phyloP scores from a whole-genome alignment of 2,888 invertebrate species.

The Apotomis turbidana region DNA sequence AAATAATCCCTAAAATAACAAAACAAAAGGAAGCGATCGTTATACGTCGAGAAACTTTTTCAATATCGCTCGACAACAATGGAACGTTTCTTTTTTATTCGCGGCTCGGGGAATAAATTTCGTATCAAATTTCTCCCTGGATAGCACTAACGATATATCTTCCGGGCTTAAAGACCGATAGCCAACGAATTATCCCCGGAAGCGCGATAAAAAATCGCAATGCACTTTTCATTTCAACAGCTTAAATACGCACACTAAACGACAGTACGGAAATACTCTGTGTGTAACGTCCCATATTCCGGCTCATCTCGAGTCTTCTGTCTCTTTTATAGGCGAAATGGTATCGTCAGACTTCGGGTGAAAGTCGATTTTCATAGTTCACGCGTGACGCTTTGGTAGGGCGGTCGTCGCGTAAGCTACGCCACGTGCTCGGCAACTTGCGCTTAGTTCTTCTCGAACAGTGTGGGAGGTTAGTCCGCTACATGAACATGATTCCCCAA shows the following conservation, averaged over 20 bases:
- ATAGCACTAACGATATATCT: constrained; percentile 60
- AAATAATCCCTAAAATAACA: constrained; percentile 68
- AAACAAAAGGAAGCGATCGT: constrained; percentile 65
- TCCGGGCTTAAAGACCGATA: constrained; percentile 48
- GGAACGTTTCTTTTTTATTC: constrained; percentile 61
- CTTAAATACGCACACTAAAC: constrained; percentile 69
- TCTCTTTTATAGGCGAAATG: constrained; percentile 66
- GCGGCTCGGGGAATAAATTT: constrained; percentile 59
- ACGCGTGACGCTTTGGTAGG: constrained; percentile 73
- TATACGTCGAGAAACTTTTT: constrained; percentile 70
- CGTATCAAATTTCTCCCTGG: constrained; percentile 65
- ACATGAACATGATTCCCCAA: constrained; percentile 75
- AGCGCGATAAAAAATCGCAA: constrained; percentile 54
- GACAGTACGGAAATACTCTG: constrained; percentile 78
- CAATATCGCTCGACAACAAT: constrained; percentile 75
- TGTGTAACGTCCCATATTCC: constrained; percentile 78
- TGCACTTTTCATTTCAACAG: constrained; percentile 72
- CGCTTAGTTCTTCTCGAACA: constrained; percentile 82
- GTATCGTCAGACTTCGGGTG: constrained; percentile 66
- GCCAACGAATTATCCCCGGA: constrained; percentile 54
- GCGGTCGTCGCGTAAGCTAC: constrained; percentile 81
- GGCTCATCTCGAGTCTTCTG: constrained; percentile 66
- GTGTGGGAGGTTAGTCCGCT: constrained; percentile 82
- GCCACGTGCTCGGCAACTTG: constrained; percentile 82
- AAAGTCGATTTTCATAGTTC: constrained; percentile 77